Base-by-base conservation (phyloP, 2,797 vertebrate species). In the Trematomus bernacchii region DNA sequence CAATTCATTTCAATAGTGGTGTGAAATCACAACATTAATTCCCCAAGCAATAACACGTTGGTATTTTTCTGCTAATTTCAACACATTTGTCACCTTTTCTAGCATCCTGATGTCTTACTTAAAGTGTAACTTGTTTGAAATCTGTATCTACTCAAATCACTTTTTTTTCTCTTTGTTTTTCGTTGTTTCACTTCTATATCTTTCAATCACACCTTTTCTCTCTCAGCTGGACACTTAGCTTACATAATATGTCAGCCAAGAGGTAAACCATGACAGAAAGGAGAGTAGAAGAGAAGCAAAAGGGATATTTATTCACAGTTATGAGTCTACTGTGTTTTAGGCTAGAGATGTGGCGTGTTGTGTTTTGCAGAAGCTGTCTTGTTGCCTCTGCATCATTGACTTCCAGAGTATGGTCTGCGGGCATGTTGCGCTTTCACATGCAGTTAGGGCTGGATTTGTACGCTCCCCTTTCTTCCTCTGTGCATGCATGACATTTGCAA, bases 381-480 rank as follows among this genome's bases (percentile, higher is more conserved):
- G 80, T 87, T 77, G 67, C 86, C 79, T 91, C 76, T 91, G 66
- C 83, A 77, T 91, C 92, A 89, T 51, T 68, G 83, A 58, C 27
- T 2, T 82, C 57, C 61, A 65, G 71, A 66, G 84, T 84, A 88
- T 84, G 75, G 77, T 87, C 86, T 89, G 82, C 80, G 71, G 89
- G 67, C 58, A 69, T 78, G 83, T 81, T 83, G 84, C 79, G 87
- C 84, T 83, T 91, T 93, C 91, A 91, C 89, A 88, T 90, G 77
- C 65, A 79, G 68, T 93, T 90, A 88, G 58, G 33, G 46, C 53
- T 47, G 66, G 76, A 87, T 76, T 69, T 79, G 60, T 75, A 33
- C 21, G 10, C 73, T 71, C 51, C 27, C 15, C 19, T 60, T 59
- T 63, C 53, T 47, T 78, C 23, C 37, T 37, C 66, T 62, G 10